Base-by-base conservation (phyloP, 1,140 invertebrate genomes). In the Drosophila ironensis region DNA sequence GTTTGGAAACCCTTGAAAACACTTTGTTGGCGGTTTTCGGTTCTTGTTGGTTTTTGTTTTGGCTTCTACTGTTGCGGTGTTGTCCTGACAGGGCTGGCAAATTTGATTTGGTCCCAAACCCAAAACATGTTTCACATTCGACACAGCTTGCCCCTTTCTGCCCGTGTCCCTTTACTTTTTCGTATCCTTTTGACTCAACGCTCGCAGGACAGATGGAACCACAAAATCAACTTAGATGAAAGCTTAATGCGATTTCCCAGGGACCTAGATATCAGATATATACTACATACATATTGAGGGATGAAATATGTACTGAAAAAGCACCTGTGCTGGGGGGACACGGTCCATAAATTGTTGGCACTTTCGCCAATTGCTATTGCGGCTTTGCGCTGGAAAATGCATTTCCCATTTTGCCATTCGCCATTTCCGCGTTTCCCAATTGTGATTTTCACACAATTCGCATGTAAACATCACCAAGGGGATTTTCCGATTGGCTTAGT, bases 91-190 rank as follows among this genome's bases (percentile, higher is more conserved):
- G 41, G 7, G 3, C 40, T 46, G 54, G 12, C 20, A 61, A 60
- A 60, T 60, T 60, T 57, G 54, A 61, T 61, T 60, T 61, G 57
- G 22, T 35, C 20, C 28, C 53, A 25, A 60, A 24, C 33, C 57
- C 24, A 16, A 16, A 61, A 64, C 35, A 64, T 63, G 42, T 63
- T 63, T 63, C 42, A 25, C 25, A 48, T 47, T 46, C 42, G 42
- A 17, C 35, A 25, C 60, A 35, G 33, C 9, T 11, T 28, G 9
- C 9, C 12, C 20, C 6, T 22, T 61, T 30, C 38, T n/a, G 4
- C n/a, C n/a, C n/a, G 30, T 35, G 28, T 4, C 24, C 28, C 28
- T 9, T 9, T 33, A 14, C 30, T 33, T 33, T 8, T 9, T n/a
- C 3, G 0, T 3, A 37, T 47, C 22, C 41, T 38, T 60, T 63